These are phyloP conservation scores for Didymodactylos carnosus DNA, from an alignment of 2,888 invertebrate genomes.

Conservation along the genomic window DNA sequence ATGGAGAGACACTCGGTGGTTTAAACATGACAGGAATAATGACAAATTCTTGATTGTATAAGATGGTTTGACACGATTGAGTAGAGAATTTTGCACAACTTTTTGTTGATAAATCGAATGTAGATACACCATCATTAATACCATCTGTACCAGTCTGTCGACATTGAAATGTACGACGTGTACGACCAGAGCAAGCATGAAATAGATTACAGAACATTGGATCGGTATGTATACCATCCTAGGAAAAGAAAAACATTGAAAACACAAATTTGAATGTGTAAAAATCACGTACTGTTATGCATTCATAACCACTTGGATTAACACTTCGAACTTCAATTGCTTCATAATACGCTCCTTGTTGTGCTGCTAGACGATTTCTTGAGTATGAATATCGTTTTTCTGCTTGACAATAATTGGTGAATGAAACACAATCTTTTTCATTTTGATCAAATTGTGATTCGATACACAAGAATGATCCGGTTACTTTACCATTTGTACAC, in stretches of 20 bases:
- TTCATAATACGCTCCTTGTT: neutral
- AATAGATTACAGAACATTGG: conserved; percentile 12
- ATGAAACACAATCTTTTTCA: neutral
- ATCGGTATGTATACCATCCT: conserved; percentile 6
- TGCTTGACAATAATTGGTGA: neutral
- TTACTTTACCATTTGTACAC: conserved; percentile 2
- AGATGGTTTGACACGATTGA: neutral
- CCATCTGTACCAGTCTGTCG: neutral
- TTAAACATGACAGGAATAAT: neutral
- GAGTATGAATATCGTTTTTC: neutral
- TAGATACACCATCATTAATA: neutral
- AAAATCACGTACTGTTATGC: no score
- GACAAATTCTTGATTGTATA: neutral
- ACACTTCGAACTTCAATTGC: conserved; percentile 6
- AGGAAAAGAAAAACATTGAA: no score
- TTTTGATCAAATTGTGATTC: neutral
- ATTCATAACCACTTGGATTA: conserved; percentile 13
- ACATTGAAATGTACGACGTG: conserved; percentile 6
- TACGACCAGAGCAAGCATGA: conserved; percentile 3
- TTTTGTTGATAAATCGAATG: neutral
- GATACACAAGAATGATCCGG: neutral
- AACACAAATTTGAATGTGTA: no score
- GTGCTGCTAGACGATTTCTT: neutral
- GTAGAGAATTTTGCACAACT: neutral
- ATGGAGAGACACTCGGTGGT: neutral